phyloP scores from a whole-genome alignment of 2,113 vertebrate genomes.

The Hippocampus comes region DNA sequence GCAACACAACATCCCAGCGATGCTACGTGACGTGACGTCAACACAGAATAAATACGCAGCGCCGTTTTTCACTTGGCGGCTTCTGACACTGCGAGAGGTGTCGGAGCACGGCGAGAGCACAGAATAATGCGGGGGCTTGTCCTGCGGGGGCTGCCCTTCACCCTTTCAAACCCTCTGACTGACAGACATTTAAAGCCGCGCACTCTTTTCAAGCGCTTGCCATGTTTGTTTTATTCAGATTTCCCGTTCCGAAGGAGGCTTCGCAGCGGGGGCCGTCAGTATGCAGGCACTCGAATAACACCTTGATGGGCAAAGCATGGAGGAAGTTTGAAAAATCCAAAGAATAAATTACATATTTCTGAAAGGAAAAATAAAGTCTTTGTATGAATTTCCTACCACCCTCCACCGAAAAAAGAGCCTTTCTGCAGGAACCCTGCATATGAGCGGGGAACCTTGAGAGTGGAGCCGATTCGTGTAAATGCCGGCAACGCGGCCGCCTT shows the following conservation, averaged over 20 bases:
- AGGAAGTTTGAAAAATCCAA: neutral
- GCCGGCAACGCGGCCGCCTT: neutral
- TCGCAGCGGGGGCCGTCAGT: neutral
- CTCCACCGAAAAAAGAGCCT: neutral
- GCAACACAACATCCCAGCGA: constrained; percentile 2
- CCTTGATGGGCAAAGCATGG: neutral
- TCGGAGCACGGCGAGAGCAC: constrained; percentile 37
- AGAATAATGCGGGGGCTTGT: constrained; percentile 14
- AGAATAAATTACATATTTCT: neutral
- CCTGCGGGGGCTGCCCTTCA: constrained; percentile 48
- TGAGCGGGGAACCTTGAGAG: constrained; percentile 28
- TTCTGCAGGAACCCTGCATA: constrained; percentile 11
- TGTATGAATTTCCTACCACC: neutral
- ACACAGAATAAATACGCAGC: constrained; percentile 11
- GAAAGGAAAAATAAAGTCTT: neutral
- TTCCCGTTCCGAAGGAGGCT: constrained; percentile 19
- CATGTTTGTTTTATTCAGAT: constrained; percentile 16
- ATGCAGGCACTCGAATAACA: neutral
- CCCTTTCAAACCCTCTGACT: constrained; percentile 33
- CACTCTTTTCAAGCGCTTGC: constrained; percentile 19
- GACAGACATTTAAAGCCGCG: constrained; percentile 43
- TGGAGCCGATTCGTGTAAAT: neutral
- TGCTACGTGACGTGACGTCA: neutral
- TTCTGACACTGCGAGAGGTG: neutral
- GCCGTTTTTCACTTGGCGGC: constrained; percentile 12